phyloP scores from a whole-genome alignment of 2,113 vertebrate genomes.

The Numenius arquata region DNA sequence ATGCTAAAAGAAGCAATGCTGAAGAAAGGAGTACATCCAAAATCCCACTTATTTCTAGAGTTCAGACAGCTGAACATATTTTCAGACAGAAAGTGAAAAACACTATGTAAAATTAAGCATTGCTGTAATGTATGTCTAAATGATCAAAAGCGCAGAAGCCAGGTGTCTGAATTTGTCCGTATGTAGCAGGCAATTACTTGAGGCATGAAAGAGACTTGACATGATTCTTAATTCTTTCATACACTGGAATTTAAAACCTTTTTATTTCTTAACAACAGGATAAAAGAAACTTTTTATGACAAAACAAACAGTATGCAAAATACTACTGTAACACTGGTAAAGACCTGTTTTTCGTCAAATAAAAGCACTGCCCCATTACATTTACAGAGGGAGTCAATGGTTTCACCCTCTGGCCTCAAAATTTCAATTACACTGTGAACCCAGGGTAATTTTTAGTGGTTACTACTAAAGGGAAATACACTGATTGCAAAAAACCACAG shows the following conservation, averaged over 20 bases:
- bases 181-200: background rate
- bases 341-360: background rate
- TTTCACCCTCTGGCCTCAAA: slow-evolving; percentile 52
- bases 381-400: slow-evolving; percentile 43
- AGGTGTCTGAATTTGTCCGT: background rate
- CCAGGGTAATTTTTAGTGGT: slow-evolving; percentile 35
- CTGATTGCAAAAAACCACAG: slow-evolving; percentile 59
- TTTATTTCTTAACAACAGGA: slow-evolving; percentile 7
- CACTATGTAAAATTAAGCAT: background rate
- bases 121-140: background rate
- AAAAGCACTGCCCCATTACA: background rate
- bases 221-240: background rate
- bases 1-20: background rate
- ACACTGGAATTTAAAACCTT: background rate
- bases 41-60: background rate
- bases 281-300: slow-evolving; percentile 3
- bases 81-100: background rate
- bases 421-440: slow-evolving; percentile 31
- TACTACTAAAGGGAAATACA: slow-evolving; percentile 43
- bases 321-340: background rate
- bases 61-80: background rate
- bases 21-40: background rate
- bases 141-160: background rate
- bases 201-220: background rate
- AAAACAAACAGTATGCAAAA: background rate